Evolutionary conservation across 2,113 vertebrate species (phyloP).

Genomic region (Proterorhinus semilunaris): DNA sequence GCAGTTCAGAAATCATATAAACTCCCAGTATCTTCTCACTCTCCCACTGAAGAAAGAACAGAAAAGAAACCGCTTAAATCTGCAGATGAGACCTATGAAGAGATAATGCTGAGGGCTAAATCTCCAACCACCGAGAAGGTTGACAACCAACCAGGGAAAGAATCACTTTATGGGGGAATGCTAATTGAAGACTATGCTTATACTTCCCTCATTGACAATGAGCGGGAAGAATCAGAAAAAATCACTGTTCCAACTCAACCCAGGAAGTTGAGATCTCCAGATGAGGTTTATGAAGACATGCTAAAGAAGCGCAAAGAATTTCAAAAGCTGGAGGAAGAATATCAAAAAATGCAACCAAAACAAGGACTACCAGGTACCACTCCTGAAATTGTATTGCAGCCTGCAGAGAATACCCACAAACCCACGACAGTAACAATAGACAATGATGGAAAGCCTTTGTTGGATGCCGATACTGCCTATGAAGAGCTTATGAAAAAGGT

Average conservation of each 20-base stretch:
- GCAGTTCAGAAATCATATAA: constrained; percentile 93
- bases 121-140: constrained; percentile 78
- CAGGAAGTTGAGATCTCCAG: constrained; percentile 81
- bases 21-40: constrained; percentile 88
- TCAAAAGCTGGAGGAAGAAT: constrained; percentile 83
- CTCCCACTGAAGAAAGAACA: constrained; percentile 85
- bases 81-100: constrained; percentile 94
- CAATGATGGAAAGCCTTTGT: constrained; percentile 84
- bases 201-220: constrained; percentile 86
- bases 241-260: constrained; percentile 78
- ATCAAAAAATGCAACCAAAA: constrained; percentile 77
- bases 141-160: constrained; percentile 85
- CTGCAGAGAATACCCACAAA: constrained; percentile 80
- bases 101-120: constrained; percentile 87
- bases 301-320: constrained; percentile 82
- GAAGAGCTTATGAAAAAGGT: constrained; percentile 91
- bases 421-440: constrained; percentile 71
- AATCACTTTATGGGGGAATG: constrained; percentile 92
- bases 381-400: constrained; percentile 86
- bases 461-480: constrained; percentile 92
- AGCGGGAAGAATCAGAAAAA: constrained; percentile 73
- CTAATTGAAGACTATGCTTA: constrained; percentile 97
- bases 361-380: constrained; percentile 74
- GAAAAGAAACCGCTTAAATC: constrained; percentile 82
- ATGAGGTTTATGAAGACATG: constrained; percentile 88